Evolutionary conservation across 2,797 vertebrate genomes (phyloP), one percentile per base, ranked within the genome.

Genomic region (Phataginus tricuspis): DNA sequence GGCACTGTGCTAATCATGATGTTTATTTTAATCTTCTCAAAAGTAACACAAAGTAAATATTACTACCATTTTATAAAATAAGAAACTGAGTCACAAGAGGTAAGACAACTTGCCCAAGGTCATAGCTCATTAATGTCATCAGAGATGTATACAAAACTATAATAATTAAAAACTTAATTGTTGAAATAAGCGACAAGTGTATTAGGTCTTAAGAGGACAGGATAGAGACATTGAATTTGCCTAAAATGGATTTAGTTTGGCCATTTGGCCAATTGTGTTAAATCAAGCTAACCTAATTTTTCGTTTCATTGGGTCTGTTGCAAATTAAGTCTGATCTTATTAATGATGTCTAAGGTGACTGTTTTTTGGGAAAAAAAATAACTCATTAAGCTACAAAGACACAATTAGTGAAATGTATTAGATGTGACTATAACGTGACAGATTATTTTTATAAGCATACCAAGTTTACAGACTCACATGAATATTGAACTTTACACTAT

Each of bases 281-380:
- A 94, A 77, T 94, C 84, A 96, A 96, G 72, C 84, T 96, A 87
- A 80, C 93, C 83, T 93, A 93, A 97, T 95, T 95, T 96, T 97
- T 97, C 94, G 96, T 97, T 97, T 97, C 97, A 95, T 21, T 96
- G 86, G 92, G 45, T 96, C 84, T 94, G 53, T 61, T 95, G 64
- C 57, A 97, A 96, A 96, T 95, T 96, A 98, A 94, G 84, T 93
- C 84, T 97, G 51, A 90, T 96, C 94, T 97, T 95, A 97, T 97
- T 97, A 96, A 92, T 93, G 53, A 95, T 97, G 90, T 87, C 80
- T 96, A 96, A 96, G 90, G 63, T 95, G 93, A 93, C 95, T 95
- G 84, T 75, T 97, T 97, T 94, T 64, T 23, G 51, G 42, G 9
- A 0, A 78, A 69, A 93, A 77, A 95, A 83, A 92, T 94, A 93